A percentile compares a stretch with the other conserved stretches of the same genome.
These are phyloP conservation scores for Manis pentadactyla DNA, from an alignment of 2,797 vertebrate species.

Conservation along the genomic window DNA sequence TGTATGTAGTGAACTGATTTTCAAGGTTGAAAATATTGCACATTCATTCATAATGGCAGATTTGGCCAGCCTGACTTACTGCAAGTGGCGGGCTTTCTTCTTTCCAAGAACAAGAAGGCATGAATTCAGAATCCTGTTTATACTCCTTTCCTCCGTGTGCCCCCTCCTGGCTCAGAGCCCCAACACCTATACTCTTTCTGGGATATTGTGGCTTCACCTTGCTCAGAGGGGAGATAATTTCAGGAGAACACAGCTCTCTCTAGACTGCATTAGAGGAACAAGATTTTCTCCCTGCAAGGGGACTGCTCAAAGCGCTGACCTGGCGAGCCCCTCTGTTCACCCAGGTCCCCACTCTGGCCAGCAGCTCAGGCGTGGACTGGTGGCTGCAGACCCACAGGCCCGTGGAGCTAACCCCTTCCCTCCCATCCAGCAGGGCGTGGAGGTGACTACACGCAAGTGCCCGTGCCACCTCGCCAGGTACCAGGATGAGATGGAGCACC, in stretches of 20 bases:
- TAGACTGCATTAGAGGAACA: background rate
- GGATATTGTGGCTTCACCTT: fast-evolving
- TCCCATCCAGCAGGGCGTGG: background rate
- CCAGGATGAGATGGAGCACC: background rate
- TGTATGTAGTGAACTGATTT: background rate
- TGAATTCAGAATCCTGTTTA: fast-evolving
- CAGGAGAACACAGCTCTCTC: background rate
- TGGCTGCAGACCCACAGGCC: fast-evolving
- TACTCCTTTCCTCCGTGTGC: fast-evolving
- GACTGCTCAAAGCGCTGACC: background rate
- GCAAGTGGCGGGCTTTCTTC: fast-evolving
- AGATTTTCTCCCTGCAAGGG: fast-evolving
- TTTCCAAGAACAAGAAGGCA: background rate
- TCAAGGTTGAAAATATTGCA: background rate
- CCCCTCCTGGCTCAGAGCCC: fast-evolving
- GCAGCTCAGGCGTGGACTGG: background rate
- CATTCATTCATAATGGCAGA: background rate
- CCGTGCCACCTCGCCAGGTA: too few species aligned
- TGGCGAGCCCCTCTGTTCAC: fast-evolving
- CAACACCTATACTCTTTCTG: fast-evolving
- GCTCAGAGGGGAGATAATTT: background rate
- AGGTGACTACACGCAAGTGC: fast-evolving
- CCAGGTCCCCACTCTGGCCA: fast-evolving
- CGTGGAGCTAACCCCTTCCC: fast-evolving
- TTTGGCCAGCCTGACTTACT: too few species aligned